Evolutionary conservation across 2,797 vertebrate genomes (phyloP).

Genomic region (Hipposideros larvatus): DNA sequence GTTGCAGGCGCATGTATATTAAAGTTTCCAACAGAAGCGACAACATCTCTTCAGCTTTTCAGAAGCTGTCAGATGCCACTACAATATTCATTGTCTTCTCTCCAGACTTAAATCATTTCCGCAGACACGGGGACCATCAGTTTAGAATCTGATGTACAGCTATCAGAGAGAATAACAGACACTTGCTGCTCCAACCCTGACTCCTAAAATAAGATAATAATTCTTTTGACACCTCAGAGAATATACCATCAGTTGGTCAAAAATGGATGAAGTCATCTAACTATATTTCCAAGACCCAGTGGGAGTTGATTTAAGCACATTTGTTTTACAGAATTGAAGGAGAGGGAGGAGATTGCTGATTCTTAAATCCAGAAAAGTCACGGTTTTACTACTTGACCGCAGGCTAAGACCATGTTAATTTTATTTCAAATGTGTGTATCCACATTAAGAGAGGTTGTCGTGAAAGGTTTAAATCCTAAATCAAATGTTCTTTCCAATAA

Average conservation of each 20-base stretch:
- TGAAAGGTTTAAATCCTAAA: conserved; percentile 86
- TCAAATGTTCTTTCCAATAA: conserved; percentile 85
- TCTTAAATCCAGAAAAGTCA: conserved; percentile 67
- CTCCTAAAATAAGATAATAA: conserved; percentile 84
- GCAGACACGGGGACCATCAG: conserved; percentile 9
- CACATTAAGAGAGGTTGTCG: conserved; percentile 82
- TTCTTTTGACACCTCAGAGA: conserved; percentile 73
- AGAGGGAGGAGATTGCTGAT: neutral
- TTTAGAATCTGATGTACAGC: conserved; percentile 67
- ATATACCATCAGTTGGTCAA: conserved; percentile 66
- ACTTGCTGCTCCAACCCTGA: conserved; percentile 80
- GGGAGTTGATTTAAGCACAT: conserved; percentile 71
- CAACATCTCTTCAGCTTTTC: neutral
- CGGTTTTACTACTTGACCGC: conserved; percentile 83
- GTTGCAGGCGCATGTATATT: neutral
- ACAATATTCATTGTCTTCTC: conserved; percentile 36
- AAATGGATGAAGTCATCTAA: conserved; percentile 79
- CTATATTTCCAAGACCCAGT: conserved; percentile 57
- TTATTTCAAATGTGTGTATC: conserved; percentile 80
- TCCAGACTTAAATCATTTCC: conserved; percentile 59
- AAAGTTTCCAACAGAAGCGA: conserved; percentile 26
- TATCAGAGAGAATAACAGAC: conserved; percentile 78
- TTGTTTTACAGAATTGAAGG: conserved; percentile 30
- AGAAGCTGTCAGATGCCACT: neutral
- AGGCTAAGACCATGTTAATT: conserved; percentile 85